A percentile compares a stretch with the other conserved stretches of the same genome.
phyloP scores from a whole-genome alignment of 2,888 invertebrate species.

The Neoscelio sp. region DNA sequence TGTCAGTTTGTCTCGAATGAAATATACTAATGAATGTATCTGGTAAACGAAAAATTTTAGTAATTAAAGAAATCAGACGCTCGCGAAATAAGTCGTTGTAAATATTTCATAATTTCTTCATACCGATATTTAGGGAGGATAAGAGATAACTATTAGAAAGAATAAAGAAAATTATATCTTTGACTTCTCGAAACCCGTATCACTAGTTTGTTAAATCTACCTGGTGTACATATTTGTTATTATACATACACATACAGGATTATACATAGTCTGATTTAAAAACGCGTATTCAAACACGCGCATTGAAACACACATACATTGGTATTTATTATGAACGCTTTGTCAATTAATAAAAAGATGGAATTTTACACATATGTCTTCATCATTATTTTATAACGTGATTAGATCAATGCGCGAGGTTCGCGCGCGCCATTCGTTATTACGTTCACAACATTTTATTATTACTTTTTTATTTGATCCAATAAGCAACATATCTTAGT shows the following conservation, averaged over 20 bases:
- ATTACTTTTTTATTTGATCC: no score
- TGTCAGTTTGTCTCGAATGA: conserved; percentile 74
- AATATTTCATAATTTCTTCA: conserved; percentile 73
- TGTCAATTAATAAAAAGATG: conserved; percentile 83
- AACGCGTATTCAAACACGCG: conserved; percentile 68
- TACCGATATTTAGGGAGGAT: conserved; percentile 60
- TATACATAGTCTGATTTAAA: conserved; percentile 67
- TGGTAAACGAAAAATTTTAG: conserved; percentile 57
- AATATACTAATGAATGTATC: conserved; percentile 62
- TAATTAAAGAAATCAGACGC: conserved; percentile 65
- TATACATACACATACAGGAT: conserved; percentile 72
- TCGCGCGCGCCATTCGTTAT: no score
- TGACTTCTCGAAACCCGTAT: conserved; percentile 74
- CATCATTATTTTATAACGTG: neutral
- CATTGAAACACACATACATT: conserved; percentile 74
- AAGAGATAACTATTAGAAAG: conserved; percentile 62
- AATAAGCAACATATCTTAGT: no score
- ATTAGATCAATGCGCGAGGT: no score
- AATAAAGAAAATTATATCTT: conserved; percentile 65
- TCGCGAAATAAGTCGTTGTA: conserved; percentile 71
- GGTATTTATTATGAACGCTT: conserved; percentile 83
- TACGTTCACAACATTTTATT: no score
- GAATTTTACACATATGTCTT: conserved; percentile 75
- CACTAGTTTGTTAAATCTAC: conserved; percentile 82
- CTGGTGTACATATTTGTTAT: conserved; percentile 82